Conservation (phyloP, 2,888 invertebrate genomes). For the Epinotia nisella region DNA sequence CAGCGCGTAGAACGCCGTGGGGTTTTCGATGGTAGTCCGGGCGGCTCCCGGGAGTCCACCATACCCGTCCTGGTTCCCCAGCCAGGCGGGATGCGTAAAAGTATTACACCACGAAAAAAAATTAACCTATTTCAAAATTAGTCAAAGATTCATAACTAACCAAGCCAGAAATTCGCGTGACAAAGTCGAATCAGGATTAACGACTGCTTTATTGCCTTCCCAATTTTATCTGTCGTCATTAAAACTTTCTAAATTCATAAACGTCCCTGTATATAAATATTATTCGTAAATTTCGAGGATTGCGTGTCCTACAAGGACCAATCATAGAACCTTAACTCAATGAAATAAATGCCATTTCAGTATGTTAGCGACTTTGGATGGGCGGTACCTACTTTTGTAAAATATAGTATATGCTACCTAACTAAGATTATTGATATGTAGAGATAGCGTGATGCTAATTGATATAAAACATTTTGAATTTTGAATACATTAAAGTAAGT, state of each 20-base stretch:
- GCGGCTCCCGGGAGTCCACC: no score
- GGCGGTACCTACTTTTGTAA: background rate
- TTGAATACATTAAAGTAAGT: background rate
- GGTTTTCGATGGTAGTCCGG: no score
- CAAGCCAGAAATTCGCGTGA: constrained; percentile 64
- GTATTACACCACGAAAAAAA: no score
- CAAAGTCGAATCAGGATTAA: constrained; percentile 71
- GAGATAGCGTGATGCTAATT: constrained; percentile 33
- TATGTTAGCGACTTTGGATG: background rate
- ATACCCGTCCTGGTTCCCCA: no score
- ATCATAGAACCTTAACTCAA: constrained; percentile 1
- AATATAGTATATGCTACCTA: constrained; percentile 1
- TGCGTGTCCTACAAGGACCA: constrained; percentile 59
- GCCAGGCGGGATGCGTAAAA: no score
- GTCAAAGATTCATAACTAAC: constrained; percentile 6
- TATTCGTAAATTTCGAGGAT: constrained; percentile 58
- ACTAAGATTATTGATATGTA: constrained; percentile 29
- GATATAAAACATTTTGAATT: constrained; percentile 9
- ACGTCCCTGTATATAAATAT: constrained; percentile 72
- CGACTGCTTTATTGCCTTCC: constrained; percentile 67
- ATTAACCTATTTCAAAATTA: constrained; percentile 2
- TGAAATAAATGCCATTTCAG: constrained; percentile 6
- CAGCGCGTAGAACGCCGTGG: no score
- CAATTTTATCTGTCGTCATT: constrained; percentile 74
- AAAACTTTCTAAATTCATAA: constrained; percentile 76